phyloP scores from a whole-genome alignment of 2,888 invertebrate species.

The Zygothrica quintamaculata region DNA sequence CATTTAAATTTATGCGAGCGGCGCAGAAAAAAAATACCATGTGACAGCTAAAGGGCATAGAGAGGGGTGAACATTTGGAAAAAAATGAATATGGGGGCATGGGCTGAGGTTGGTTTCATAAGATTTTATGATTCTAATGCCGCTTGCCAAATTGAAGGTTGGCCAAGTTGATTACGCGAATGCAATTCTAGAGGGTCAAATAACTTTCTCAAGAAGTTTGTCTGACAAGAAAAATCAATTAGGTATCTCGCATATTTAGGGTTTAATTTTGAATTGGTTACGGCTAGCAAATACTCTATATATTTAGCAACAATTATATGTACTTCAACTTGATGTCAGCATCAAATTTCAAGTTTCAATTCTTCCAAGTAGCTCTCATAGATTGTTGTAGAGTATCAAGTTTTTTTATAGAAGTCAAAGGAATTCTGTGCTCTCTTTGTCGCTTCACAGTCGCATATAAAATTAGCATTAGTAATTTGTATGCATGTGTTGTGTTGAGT shows the following conservation, averaged over 20 bases:
- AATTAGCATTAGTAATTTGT: slow-evolving; percentile 75
- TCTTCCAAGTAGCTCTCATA: no score
- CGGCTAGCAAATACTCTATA: no score
- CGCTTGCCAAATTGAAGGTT: slow-evolving; percentile 60
- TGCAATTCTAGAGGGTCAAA: background rate
- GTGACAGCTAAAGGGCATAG: slow-evolving; percentile 29
- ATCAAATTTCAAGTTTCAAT: no score
- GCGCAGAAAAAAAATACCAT: slow-evolving; percentile 25
- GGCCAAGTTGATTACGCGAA: slow-evolving; percentile 52
- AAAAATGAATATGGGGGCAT: no score
- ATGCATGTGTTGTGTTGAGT: slow-evolving; percentile 52
- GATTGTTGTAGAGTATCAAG: slow-evolving; percentile 32
- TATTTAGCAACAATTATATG: no score
- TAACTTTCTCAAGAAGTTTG: slow-evolving; percentile 4
- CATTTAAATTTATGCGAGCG: slow-evolving; percentile 68
- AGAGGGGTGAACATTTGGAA: no score
- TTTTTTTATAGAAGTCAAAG: background rate
- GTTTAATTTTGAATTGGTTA: no score
- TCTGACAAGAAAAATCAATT: slow-evolving; percentile 1
- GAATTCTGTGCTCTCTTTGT: slow-evolving; percentile 6
- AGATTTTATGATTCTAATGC: slow-evolving; percentile 56
- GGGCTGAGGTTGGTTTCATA: slow-evolving; percentile 17
- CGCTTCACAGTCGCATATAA: slow-evolving; percentile 50
- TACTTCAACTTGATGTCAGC: no score
- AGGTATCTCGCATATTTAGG: background rate